Evolutionary conservation across 2,113 vertebrate genomes (phyloP), one percentile per base, ranked within the genome.

Genomic region (Takifugu flavidus): DNA sequence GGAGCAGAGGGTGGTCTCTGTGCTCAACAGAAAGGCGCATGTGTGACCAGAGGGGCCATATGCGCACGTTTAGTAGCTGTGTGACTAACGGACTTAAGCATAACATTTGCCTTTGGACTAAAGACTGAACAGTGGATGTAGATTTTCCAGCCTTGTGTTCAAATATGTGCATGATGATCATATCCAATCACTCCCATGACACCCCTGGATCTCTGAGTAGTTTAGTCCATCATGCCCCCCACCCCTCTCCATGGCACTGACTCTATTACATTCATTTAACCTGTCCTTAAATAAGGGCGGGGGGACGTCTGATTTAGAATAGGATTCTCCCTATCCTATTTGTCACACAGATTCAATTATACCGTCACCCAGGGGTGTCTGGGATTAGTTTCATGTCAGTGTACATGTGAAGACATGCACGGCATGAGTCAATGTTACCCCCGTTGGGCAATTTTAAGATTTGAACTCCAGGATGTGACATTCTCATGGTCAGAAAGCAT

Each of bases 121-220:
- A 27, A 89, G 74, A 72, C 85, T 74, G 20, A 75, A 62, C 86
- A 89, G 75, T 85, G 77, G 84, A 87, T 87, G 64, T 59, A 75
- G 87, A 59, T 86, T 58, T 26, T 56, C 84, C 74, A 71, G 80
- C 83, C 80, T 83, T 3, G 79, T 86, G 83, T 53, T 85, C 70
- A n/a, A 34, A 34, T 85, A 82, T 81, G 80, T 80, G 72, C 86
- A 86, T 88, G 91, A 90, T 79, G 87, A 81, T 83, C 82, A 78
- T 88, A 73, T 68, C 77, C 85, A 88, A 77, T 11, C 51, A 62
- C 56, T 60, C 66, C 59, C 62, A 65, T 44, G 14, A 89, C 70
- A 78, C 93, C 94, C 94, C 79, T 86, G 78, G 68, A 78, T 87
- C 65, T 83, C 80, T 75, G 75, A 94, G 89, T 95, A 93, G 94